Base-by-base conservation (phyloP, 2,888 invertebrate species). In the Melikaiella ostensackeni region DNA sequence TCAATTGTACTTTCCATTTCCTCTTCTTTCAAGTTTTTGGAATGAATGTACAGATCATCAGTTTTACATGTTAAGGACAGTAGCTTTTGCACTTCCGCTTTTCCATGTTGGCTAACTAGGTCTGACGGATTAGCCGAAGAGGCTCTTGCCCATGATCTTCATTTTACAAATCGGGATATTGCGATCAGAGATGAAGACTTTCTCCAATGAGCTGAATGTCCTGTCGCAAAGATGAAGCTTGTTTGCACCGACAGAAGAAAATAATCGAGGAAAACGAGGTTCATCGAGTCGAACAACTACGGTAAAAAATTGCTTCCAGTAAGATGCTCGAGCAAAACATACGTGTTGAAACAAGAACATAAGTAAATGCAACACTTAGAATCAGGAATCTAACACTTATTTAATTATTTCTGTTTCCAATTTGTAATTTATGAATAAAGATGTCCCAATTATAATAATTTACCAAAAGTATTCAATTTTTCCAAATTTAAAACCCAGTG, bases 111-210 rank as follows among this genome's bases (percentile, higher is more conserved):
- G 75, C 64, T 57, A 81, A 78, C 79, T 77, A 76, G 76, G 70
- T 78, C 75, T 70, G 79, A 74, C 77, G 75, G 78, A 78, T 82
- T 82, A 77, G 79, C 80, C 74, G 77, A 80, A 79, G 80, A 77
- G 57, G 76, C 74, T 64, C 63, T 74, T 73, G 70, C 61, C 70
- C 75, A 75, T 55, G 76, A 70, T 70, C 77, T 61, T 59, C 77
- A 78, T 74, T 24, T 75, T 75, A 59, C 77, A 78, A 79, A 78
- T 79, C 79, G 78, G 78, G 77, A 75, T 77, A 77, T 35, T 63
- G 75, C 66, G 75, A 61, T 75, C 74, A 75, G 73, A 78, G 77
- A 80, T 70, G 81, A 84, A 77, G 78, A 84, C 83, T 84, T 84
- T 83, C 84, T 83, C 82, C 79, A 66, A 27, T 76, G 74, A 70